Conservation (phyloP, 1,140 invertebrate species). For the Aphidius gifuensis region DNA sequence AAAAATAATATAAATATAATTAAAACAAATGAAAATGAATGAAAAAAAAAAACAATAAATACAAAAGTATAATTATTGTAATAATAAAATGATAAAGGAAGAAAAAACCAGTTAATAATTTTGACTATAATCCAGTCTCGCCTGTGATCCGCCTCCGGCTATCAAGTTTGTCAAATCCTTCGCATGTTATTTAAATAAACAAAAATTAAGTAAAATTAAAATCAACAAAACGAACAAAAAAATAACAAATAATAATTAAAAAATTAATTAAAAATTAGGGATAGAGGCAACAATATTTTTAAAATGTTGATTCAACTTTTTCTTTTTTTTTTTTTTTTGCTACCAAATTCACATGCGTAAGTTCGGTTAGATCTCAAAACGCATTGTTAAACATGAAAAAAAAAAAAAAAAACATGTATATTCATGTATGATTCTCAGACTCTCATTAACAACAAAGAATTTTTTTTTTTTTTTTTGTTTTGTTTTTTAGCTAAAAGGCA, state of each 20-base stretch:
- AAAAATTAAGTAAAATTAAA: too few relatives aligned
- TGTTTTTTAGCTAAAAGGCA: too few relatives aligned
- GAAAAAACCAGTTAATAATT: constrained; percentile 4
- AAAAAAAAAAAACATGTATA: too few relatives aligned
- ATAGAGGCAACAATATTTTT: neutral
- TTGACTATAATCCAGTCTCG: constrained; percentile 3
- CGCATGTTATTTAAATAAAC: constrained; percentile 3
- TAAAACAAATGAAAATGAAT: neutral
- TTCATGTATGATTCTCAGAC: too few relatives aligned
- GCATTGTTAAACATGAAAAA: neutral
- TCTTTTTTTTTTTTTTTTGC: constrained; percentile 1
- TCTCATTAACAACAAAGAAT: neutral
- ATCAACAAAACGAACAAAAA: too few relatives aligned
- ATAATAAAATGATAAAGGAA: neutral
- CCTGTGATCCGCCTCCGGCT: constrained; percentile 28
- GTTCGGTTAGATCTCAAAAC: constrained; percentile 8
- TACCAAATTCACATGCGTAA: constrained; percentile 2
- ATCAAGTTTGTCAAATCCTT: constrained; percentile 19
- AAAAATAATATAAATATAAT: constrained; percentile 30
- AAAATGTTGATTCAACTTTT: neutral
- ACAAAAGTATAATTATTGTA: neutral
- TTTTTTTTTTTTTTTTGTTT: neutral
- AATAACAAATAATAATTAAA: too few relatives aligned
- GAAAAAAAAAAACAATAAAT: neutral
- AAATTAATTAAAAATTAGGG: too few relatives aligned